phyloP scores from a whole-genome alignment of 2,797 vertebrate genomes.

The Pelodytes ibericus region DNA sequence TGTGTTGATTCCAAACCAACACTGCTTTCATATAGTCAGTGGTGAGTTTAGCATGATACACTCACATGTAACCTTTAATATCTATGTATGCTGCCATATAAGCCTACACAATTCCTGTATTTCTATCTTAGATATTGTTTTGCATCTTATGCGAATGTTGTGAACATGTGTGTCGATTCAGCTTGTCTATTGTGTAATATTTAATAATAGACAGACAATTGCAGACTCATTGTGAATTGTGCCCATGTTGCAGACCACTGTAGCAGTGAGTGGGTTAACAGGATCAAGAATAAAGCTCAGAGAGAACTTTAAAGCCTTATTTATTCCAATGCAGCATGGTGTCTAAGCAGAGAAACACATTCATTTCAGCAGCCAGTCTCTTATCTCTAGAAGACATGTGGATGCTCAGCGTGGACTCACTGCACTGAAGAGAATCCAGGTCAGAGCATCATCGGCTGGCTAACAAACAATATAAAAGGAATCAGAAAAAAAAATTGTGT shows the following conservation, averaged over 20 bases:
- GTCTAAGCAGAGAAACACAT: not conserved
- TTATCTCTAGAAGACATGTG: slow-evolving; percentile 49
- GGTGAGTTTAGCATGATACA: too few species aligned
- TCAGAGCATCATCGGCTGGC: slow-evolving; percentile 10
- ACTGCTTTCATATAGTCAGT: too few species aligned
- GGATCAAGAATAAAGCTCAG: slow-evolving; percentile 39
- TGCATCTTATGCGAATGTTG: too few species aligned
- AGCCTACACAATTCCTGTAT: too few species aligned
- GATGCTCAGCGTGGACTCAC: slow-evolving; percentile 37
- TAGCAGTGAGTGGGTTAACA: not conserved
- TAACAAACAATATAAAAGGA: not conserved
- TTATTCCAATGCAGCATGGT: slow-evolving; percentile 31
- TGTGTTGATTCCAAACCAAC: too few species aligned
- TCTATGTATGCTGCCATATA: too few species aligned
- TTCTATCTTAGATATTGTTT: too few species aligned
- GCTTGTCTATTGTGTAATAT: too few species aligned
- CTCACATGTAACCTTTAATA: too few species aligned
- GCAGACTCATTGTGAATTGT: too few species aligned
- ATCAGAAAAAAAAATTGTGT: not conserved
- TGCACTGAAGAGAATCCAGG: slow-evolving; percentile 31
- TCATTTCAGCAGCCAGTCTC: slow-evolving; percentile 52
- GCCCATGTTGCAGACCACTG: not conserved
- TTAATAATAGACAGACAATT: too few species aligned
- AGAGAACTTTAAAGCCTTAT: slow-evolving; percentile 51
- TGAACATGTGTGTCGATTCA: too few species aligned